These are phyloP conservation scores for Entomyzon cyanotis DNA, from an alignment of 2,113 vertebrate species.

Conservation along the genomic window DNA sequence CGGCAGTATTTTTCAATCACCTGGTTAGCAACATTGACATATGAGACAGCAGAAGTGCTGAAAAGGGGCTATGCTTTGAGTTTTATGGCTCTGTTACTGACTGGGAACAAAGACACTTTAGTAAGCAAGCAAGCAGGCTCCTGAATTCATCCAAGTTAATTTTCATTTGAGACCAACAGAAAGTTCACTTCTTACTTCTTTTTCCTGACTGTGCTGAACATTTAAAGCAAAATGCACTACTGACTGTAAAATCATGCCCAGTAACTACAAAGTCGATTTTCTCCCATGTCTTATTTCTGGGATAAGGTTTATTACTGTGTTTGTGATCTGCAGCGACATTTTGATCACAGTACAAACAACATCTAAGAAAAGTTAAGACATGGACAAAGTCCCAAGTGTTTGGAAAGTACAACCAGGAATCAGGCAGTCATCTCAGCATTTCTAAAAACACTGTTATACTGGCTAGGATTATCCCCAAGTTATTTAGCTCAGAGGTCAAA, in stretches of 20 bases:
- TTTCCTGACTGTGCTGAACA: background rate
- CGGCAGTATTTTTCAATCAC: background rate
- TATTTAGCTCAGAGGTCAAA: background rate
- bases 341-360: background rate
- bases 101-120: background rate
- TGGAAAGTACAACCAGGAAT: background rate
- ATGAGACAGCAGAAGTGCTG: background rate
- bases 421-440: background rate
- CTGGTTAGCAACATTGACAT: background rate
- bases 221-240: background rate
- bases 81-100: background rate
- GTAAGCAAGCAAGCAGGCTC: background rate
- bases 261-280: background rate
- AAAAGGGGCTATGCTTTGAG: background rate
- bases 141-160: background rate
- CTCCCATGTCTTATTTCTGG: background rate
- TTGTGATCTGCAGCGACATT: background rate
- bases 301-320: background rate
- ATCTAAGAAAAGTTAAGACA: background rate
- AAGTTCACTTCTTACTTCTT: conserved; percentile 12
- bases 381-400: background rate
- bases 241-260: background rate
- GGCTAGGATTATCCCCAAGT: background rate
- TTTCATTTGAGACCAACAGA: background rate
- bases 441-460: background rate